Base-by-base conservation (phyloP, 35 echinoderm and acorn worm genomes). In the Diadema setosum region DNA sequence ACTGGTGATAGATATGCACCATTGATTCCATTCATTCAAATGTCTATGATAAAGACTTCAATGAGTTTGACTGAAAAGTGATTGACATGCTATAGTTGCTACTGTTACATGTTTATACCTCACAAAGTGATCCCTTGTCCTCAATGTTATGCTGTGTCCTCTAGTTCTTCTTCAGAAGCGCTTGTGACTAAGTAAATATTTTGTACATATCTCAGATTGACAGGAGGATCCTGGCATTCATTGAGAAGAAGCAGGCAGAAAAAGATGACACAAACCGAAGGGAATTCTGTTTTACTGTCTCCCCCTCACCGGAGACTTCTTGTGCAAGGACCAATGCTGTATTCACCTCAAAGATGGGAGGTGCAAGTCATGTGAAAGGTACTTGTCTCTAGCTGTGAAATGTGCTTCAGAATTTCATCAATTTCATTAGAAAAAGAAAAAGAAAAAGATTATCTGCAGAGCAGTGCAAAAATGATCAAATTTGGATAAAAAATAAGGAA, bases 281-380 rank as follows among this genome's bases (percentile, higher is more conserved):
- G 52, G 94, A 97, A 45, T 97, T 97, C 46, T 93, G 91, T 70
- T 52, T 76, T 1, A 81, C 39, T 4, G 70, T 67, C n/a, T 30
- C 48, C 56, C 64, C 45, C 9, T 21, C 29, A 25, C 5, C 61
- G 46, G 86, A 86, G 7, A 64, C 50, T 30, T 82, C 80, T 9
- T 97, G 94, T 90, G 94, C 94, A 14, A 57, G 94, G 17, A 97
- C 94, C 26, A 87, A 97, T 82, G 92, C 94, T 29, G 86, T 93
- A 14, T 93, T 97, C 56, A 88, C 40, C 42, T 70, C 90, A 3
- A 75, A 91, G 46, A 83, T 37, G 65, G 90, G 94, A 14, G 61
- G 45, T 17, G 93, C 89, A 59, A 97, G 94, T 81, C 94, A 97
- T 90, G 91, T 97, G 35, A 97, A 97, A 90, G 94, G 94, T 97